Percentiles rank a stretch among this genome's conserved stretches.
Conservation (phyloP, 2,797 vertebrate species). For the Pantherophis vulpinus region DNA sequence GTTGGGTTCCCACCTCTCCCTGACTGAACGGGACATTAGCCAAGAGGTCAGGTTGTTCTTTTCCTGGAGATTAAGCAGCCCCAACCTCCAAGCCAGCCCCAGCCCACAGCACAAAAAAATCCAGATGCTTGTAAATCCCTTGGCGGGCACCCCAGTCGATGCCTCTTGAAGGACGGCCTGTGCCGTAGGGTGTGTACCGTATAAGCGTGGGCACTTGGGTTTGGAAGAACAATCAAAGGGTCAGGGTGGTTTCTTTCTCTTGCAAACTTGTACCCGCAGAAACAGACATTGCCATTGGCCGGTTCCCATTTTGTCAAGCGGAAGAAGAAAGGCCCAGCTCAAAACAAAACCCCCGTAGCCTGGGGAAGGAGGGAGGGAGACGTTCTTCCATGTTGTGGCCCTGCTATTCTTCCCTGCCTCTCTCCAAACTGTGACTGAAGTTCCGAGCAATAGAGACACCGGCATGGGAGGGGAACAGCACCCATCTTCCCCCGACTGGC, state of each 20-base stretch:
- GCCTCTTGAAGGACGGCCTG: background rate
- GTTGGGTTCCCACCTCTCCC: background rate
- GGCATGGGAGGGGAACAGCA: background rate
- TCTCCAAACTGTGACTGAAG: conserved; percentile 68
- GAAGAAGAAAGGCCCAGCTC: conserved; percentile 24
- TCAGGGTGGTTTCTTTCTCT: background rate
- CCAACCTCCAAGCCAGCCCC: background rate
- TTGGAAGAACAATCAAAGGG: background rate
- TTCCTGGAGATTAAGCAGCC: conserved; percentile 5
- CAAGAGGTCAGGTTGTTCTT: conserved; percentile 13
- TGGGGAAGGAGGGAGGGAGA: conserved; percentile 49
- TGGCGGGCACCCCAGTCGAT: conserved; percentile 1
- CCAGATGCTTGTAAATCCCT: conserved; percentile 27
- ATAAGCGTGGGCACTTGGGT: background rate
- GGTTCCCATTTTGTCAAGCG: background rate
- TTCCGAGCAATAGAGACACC: conserved; percentile 65
- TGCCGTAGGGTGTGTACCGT: background rate
- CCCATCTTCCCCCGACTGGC: conserved; percentile 32
- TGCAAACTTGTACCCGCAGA: background rate
- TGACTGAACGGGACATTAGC: background rate
- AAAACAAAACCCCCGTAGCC: background rate
- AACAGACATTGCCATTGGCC: background rate
- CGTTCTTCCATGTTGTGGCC: conserved; percentile 63
- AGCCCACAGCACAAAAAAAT: background rate
- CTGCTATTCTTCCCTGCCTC: conserved; percentile 45